Evolutionary conservation across 2,113 vertebrate genomes (phyloP), one percentile per base, ranked within the genome.

Genomic region (Gobius niger): DNA sequence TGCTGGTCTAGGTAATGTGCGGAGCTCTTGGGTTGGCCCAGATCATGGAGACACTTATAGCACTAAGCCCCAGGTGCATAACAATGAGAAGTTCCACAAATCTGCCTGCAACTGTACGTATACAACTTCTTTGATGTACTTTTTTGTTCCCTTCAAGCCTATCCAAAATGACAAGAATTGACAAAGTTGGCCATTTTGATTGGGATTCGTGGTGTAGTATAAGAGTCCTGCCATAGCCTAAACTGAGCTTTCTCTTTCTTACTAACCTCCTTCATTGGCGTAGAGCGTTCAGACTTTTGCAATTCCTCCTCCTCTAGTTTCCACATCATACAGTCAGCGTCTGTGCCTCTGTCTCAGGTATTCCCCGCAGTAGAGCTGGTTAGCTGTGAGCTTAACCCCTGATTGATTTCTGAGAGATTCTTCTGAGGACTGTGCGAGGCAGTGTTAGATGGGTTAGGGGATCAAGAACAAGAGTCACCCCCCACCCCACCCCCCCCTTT

Each of bases 381-480:
- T 89, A 89, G 86, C 76, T 83, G 82, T 75, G 84, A 88, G 85
- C 82, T 89, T 85, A 89, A 88, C 86, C 84, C 82, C 80, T 77
- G 87, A 91, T 88, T 89, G 89, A 89, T 89, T 89, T 83, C 77
- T 68, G 84, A 86, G 78, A 49, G 62, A 76, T 65, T 72, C 81
- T 72, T 76, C 71, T 63, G 77, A 82, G 63, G 81, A 70, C 63
- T 50, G 11, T 15, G 47, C 65, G 44, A 76, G 70, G 16, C n/a
- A 18, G 68, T 41, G 75, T 54, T 24, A 42, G 50, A 61, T 69
- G 75, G 73, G 70, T 72, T 70, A 70, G 59, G 14, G 71, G 75
- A 83, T 86, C 75, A 77, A 80, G 83, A 85, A 79, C 67, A 77
- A 75, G 75, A 78, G 72, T 77, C 59, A 68, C 64, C 72, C 75